A percentile compares a stretch with the other conserved stretches of the same genome.
phyloP scores from a whole-genome alignment of 2,888 invertebrate genomes.

The Yponomeuta cagnagella region DNA sequence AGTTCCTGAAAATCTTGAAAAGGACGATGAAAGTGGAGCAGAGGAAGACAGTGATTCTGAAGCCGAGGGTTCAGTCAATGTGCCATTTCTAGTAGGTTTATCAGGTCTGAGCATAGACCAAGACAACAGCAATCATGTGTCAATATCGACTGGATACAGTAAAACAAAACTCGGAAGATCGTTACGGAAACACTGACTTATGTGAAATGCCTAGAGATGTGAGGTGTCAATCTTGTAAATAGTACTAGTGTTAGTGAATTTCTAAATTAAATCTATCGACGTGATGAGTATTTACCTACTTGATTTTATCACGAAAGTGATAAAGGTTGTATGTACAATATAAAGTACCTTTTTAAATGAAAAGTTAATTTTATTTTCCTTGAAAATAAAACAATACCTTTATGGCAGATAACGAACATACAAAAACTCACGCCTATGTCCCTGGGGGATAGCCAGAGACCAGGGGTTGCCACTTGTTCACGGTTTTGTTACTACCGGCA shows the following conservation, averaged over 20 bases:
- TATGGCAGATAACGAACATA: too few species aligned
- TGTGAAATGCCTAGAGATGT: slow-evolving; percentile 27
- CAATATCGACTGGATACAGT: slow-evolving; percentile 70
- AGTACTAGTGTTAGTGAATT: slow-evolving; percentile 61
- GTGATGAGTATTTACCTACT: slow-evolving; percentile 49
- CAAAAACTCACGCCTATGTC: too few species aligned
- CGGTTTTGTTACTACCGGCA: too few species aligned
- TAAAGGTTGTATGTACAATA: slow-evolving; percentile 72
- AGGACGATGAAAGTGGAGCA: slow-evolving; percentile 29
- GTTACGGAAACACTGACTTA: slow-evolving; percentile 55
- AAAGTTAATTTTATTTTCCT: neutral
- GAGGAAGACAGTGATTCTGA: slow-evolving; percentile 42
- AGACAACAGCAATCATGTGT: slow-evolving; percentile 55
- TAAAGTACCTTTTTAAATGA: slow-evolving; percentile 41
- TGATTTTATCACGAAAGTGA: slow-evolving; percentile 65
- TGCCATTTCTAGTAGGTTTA: slow-evolving; percentile 71
- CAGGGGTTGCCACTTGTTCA: too few species aligned
- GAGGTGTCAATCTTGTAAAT: slow-evolving; percentile 58
- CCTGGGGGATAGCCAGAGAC: too few species aligned
- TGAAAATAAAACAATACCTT: too few species aligned
- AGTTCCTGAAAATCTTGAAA: slow-evolving; percentile 55
- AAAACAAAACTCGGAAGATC: slow-evolving; percentile 71
- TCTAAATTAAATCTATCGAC: slow-evolving; percentile 65
- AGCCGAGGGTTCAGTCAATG: slow-evolving; percentile 64
- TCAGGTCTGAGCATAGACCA: slow-evolving; percentile 60